Evolutionary conservation across 2,888 invertebrate genomes (phyloP).

Genomic region (Perdita meconis): DNA sequence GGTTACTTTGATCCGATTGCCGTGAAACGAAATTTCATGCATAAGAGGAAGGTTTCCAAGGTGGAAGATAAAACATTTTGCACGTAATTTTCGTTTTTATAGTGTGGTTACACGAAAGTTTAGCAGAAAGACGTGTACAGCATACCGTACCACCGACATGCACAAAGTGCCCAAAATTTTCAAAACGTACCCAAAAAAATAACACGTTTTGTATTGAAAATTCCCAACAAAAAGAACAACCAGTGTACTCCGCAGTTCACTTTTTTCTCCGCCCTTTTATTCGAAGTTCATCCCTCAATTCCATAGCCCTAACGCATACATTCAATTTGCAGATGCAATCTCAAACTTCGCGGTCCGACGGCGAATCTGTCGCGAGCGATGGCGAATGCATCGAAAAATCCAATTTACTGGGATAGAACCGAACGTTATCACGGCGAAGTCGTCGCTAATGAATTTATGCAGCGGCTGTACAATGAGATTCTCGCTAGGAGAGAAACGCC

Average conservation of each 20-base stretch:
- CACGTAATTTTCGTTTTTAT: neutral
- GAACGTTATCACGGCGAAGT: conserved; percentile 15
- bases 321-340: conserved; percentile 3
- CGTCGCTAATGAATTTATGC: conserved; percentile 56
- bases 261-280: too few relatives aligned
- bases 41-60: neutral
- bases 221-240: too few relatives aligned
- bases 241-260: too few relatives aligned
- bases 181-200: too few relatives aligned
- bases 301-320: neutral
- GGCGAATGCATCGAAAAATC: conserved; percentile 15
- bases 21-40: conserved; percentile 41
- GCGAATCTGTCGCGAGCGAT: neutral
- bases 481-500: conserved; percentile 32
- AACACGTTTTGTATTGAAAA: too few relatives aligned
- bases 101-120: too few relatives aligned
- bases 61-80: neutral
- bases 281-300: neutral
- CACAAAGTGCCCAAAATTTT: too few relatives aligned
- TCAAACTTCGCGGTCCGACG: neutral
- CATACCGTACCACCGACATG: too few relatives aligned
- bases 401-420: conserved; percentile 16
- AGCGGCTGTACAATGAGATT: conserved; percentile 40
- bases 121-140: too few relatives aligned
- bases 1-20: conserved; percentile 30